A percentile compares a stretch with the other conserved stretches of the same genome.
phyloP scores from a whole-genome alignment of 1,140 invertebrate species.

The Amphibalanus amphitrite region DNA sequence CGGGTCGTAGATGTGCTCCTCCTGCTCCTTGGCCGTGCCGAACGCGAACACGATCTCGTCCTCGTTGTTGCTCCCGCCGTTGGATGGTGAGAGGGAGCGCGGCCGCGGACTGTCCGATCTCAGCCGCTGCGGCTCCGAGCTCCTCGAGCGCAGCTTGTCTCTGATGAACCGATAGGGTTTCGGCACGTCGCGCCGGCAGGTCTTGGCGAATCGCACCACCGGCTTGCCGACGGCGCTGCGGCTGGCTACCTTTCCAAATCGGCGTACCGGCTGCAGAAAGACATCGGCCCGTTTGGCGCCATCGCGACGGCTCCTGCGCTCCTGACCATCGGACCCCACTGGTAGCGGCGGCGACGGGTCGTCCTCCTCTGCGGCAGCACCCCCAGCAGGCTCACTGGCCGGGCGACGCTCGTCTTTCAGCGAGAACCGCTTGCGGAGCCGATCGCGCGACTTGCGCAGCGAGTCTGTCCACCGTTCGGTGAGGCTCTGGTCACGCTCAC shows the following conservation, averaged over 20 bases:
- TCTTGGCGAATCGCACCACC: conserved; percentile 3
- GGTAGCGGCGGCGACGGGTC: too few species aligned
- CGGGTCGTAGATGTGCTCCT: background rate
- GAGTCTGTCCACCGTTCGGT: background rate
- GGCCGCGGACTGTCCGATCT: background rate
- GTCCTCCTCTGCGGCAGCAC: too few species aligned
- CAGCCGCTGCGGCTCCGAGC: background rate
- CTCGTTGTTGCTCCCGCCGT: background rate
- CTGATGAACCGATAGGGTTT: background rate
- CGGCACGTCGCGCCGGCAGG: conserved; percentile 2
- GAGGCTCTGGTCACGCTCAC: background rate
- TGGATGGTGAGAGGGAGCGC: background rate
- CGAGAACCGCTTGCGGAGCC: background rate
- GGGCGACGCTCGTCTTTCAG: background rate
- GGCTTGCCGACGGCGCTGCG: conserved; percentile 5
- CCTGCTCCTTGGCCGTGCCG: background rate
- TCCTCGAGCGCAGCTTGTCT: background rate
- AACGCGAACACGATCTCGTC: background rate
- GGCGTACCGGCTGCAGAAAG: background rate
- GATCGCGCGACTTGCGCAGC: background rate
- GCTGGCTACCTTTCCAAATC: background rate
- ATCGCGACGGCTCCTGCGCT: background rate
- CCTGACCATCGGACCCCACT: background rate
- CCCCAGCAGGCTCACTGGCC: background rate
- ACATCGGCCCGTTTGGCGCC: background rate